Evolutionary conservation across 64 coral and sea anemone genomes (phyloP).

Genomic region (Montipora cactus): DNA sequence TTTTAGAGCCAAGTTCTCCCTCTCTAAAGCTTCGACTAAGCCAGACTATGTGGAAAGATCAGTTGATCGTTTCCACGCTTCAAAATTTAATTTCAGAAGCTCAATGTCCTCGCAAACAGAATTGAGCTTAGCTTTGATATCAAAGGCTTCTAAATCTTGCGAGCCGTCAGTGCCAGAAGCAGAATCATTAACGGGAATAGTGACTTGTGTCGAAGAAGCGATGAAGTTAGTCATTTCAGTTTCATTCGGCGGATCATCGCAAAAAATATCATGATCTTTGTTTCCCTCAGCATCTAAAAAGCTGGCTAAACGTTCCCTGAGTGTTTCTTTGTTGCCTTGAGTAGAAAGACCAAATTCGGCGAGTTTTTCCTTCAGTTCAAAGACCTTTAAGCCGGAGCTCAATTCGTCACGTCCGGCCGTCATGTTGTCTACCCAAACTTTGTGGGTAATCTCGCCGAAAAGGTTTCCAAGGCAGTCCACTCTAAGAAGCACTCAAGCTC

Average conservation of each 20-base stretch:
- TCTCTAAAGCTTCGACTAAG: neutral
- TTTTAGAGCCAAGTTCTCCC: slow-evolving; percentile 4
- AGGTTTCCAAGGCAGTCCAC: too few relatives aligned
- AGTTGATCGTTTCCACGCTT: neutral
- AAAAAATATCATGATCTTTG: neutral
- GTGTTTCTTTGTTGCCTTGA: neutral
- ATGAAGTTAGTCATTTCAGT: neutral
- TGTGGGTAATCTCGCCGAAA: too few relatives aligned
- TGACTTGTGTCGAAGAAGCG: neutral
- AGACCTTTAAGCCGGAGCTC: too few relatives aligned
- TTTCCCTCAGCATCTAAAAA: neutral
- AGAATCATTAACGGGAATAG: neutral
- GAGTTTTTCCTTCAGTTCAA: too few relatives aligned
- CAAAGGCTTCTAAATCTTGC: neutral
- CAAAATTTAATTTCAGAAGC: neutral
- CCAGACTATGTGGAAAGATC: neutral
- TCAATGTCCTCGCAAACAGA: neutral
- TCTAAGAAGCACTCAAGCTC: too few relatives aligned
- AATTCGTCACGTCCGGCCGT: too few relatives aligned
- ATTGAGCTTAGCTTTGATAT: slow-evolving; percentile 7
- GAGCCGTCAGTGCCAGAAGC: neutral
- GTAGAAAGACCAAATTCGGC: too few relatives aligned
- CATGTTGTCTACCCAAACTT: too few relatives aligned
- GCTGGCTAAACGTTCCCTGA: slow-evolving; percentile 7
- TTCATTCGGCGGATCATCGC: neutral